phyloP scores from a whole-genome alignment of 2,797 vertebrate species.

The Gambelia wislizenii region DNA sequence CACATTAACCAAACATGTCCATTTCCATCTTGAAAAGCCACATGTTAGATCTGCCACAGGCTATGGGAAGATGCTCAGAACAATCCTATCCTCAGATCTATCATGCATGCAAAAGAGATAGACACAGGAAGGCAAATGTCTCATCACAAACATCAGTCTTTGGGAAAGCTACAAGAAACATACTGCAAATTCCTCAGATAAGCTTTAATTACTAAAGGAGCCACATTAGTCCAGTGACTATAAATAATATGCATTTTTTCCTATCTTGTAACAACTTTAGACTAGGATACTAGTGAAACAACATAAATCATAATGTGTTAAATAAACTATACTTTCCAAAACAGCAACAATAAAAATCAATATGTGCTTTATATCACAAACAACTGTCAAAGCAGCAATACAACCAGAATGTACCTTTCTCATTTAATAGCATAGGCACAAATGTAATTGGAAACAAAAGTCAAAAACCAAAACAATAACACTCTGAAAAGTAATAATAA shows the following conservation, averaged over 20 bases:
- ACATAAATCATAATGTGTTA: slow-evolving; percentile 18
- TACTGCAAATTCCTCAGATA: slow-evolving; percentile 36
- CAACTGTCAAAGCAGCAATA: not conserved
- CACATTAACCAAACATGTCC: not conserved
- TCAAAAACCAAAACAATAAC: not conserved
- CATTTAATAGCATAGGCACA: slow-evolving; percentile 11
- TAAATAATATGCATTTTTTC: slow-evolving; percentile 23
- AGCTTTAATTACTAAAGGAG: not conserved
- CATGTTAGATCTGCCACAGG: not conserved
- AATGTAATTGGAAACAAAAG: slow-evolving; percentile 7
- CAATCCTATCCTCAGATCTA: not conserved
- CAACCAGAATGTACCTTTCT: not conserved
- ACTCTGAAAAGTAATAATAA: slow-evolving; percentile 25
- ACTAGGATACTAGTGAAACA: not conserved
- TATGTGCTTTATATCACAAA: not conserved
- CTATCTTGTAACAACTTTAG: not conserved
- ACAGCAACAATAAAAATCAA: not conserved
- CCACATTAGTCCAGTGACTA: slow-evolving; percentile 13
- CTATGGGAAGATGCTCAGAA: not conserved
- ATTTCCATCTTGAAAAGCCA: not conserved
- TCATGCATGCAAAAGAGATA: not conserved
- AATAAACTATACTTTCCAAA: slow-evolving; percentile 13
- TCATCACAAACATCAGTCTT: slow-evolving; percentile 31
- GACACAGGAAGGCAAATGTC: not conserved
- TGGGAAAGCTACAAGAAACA: slow-evolving; percentile 24